Base-by-base conservation (phyloP, 2,888 invertebrate genomes). In the Margaritifera margaritifera region DNA sequence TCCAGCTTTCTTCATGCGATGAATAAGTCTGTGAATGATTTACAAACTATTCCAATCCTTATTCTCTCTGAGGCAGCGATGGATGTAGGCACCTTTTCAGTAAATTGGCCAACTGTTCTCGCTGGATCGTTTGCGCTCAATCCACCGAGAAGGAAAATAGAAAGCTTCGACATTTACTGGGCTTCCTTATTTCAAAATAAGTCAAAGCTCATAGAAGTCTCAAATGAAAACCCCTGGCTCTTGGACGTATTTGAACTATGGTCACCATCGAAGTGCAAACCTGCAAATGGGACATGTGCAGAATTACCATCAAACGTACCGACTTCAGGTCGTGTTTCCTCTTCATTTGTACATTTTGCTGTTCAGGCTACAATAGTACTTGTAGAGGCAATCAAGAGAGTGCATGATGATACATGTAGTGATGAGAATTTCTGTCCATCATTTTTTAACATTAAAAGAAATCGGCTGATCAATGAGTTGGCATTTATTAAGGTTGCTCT, bases 111-210 rank as follows among this genome's bases (percentile, higher is more conserved):
- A 31, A 31, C 31, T 8, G 31, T 31, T 31, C 31, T 31, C 31
- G 31, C 31, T 50, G 77, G 77, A n/a, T 66, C 72, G 4, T 77
- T 68, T 64, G 69, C 67, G 11, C 42, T 77, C 18, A 74, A 66
- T 55, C 77, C 77, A 42, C 72, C 70, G 8, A 27, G 64, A 11
- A 65, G 50, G 42, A 52, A 27, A 3, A 66, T 74, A n/a, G 22
- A 50, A 6, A 51, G 27, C 19, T 74, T 71, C 57, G 50, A 66
- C 31, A 55, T 42, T 2, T n/a, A 70, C 15, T 71, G 68, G 74
- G 8, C 6, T 27, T 20, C 54, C 6, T 53, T 60, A 2, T 68
- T 74, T 25, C 42, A 56, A 0, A 52, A 57, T 52, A 25, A 15
- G 8, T 22, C 62, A 6, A 56, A 27, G n/a, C 50, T 70, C 19